Base-by-base conservation (phyloP, 2,888 invertebrate species). In the Yponomeuta plumbellus region DNA sequence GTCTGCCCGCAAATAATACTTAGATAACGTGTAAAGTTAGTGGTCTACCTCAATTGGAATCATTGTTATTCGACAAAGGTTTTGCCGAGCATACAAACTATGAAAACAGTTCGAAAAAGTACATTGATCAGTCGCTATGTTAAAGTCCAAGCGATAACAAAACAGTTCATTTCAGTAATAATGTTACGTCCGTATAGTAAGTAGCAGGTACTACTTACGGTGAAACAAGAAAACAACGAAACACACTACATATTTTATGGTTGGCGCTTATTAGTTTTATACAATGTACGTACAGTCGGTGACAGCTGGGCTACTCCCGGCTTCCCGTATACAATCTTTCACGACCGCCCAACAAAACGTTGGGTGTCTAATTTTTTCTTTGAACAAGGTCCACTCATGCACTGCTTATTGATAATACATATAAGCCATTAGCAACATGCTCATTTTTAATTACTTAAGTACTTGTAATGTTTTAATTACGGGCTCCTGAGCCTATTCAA, bases 181-280 rank as follows among this genome's bases (percentile, higher is more conserved):
- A 8, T 59, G 13, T 59, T 59, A 23, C 59, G 59, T 20, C 59
- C 59, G 59, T 59, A 59, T 22, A 59, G 22, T 23, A 21, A 59
- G 22, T 22, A 20, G 23, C 22, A 23, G 23, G 22, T 21, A 59
- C n/a, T 59, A 59, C n/a, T 21, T 58, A 58, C 58, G 44, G 2
- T 8, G 44, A 44, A 52, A 52, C 44, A 52, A 52, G 44, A 52
- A 52, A 52, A 52, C 44, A 52, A 52, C 44, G 44, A 52, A 6
- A 52, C 2, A 17, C 13, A 13, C 13, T 13, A 52, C 44, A 52
- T 52, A 17, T 52, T 17, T 52, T 52, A 52, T 13, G 44, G 44
- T 52, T 52, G 44, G 44, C 44, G 17, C 44, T 52, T 52, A 52
- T 52, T 52, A 1, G 17, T 52, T 52, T 52, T 52, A 52, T 52